Base-by-base conservation (phyloP, 2,888 invertebrate genomes). In the Ichneumon xanthorius region DNA sequence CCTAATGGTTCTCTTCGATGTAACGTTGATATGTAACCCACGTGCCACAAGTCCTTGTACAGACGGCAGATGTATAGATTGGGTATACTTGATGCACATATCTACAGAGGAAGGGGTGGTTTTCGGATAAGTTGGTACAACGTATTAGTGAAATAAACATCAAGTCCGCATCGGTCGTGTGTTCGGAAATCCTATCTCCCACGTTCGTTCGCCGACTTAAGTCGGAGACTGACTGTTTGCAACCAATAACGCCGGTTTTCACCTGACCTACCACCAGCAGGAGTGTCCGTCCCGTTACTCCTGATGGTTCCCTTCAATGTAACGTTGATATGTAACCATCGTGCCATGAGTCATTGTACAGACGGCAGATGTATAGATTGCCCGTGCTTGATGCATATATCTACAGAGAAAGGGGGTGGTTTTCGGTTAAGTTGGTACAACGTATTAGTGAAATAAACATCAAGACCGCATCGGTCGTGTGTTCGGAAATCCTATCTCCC, bases 81-180 rank as follows among this genome's bases (percentile, higher is more conserved):
- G n/a, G n/a, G n/a, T n/a, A n/a, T n/a, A n/a, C n/a, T n/a, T n/a
- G n/a, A n/a, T n/a, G n/a, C n/a, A n/a, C n/a, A n/a, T n/a, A n/a
- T n/a, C 19, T 48, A 70, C 63, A 19, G 5, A n/a, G 16, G 19
- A 16, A 30, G 9, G 33, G 33, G 30, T 37, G 33, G 48, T 37
- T 55, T 50, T 65, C 55, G 67, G 7, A 67, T 53, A 50, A 76
- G n/a, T 67, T 48, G 55, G 37, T 48, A 26, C 55, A 72, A 55
- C 72, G 82, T 67, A 68, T 73, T 73, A 67, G 78, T 40, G 48
- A 78, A 82, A 82, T 78, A 82, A 68, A 82, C 67, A 73, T 67
- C 33, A 61, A 65, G 22, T 37, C 68, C 22, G 45, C 40, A 71
- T 67, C 26, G 55, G 55, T 55, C 37, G 45, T 45, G 45, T 33